phyloP scores from a whole-genome alignment of 1,140 invertebrate species.

The Formica selysi region DNA sequence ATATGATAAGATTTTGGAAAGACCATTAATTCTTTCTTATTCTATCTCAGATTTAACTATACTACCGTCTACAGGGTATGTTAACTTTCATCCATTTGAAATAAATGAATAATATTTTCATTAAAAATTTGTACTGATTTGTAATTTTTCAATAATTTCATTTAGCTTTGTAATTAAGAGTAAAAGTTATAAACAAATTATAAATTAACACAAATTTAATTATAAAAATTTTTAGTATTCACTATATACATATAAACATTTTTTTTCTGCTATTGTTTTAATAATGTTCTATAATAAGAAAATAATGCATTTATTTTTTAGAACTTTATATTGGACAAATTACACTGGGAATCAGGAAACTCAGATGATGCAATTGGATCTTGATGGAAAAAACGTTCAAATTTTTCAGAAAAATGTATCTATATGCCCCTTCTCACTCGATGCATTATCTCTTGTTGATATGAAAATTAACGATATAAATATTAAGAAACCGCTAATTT shows the following conservation, averaged over 20 bases:
- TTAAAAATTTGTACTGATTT: too few species aligned
- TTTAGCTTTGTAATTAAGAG: neutral
- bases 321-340: slow-evolving; percentile 91
- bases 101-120: neutral
- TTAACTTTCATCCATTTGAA: slow-evolving; percentile 24
- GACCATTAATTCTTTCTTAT: too few species aligned
- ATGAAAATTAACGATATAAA: too few species aligned
- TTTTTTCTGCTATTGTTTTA: too few species aligned
- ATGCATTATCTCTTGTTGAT: too few species aligned
- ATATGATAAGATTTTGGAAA: slow-evolving; percentile 74
- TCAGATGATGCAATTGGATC: slow-evolving; percentile 88
- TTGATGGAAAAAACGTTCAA: slow-evolving; percentile 87
- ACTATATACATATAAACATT: too few species aligned
- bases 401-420: slow-evolving; percentile 86
- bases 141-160: neutral
- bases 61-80: slow-evolving; percentile 90
- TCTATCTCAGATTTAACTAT: too few species aligned
- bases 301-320: slow-evolving; percentile 80
- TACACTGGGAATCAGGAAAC: rapidly evolving
- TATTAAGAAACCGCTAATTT: too few species aligned
- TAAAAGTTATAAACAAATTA: neutral
- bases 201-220: neutral
- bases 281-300: neutral
- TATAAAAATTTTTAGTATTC: too few species aligned
- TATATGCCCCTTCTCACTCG: too few species aligned